These are phyloP conservation scores for Pecten maximus DNA, from an alignment of 2,888 invertebrate genomes.

Conservation along the genomic window DNA sequence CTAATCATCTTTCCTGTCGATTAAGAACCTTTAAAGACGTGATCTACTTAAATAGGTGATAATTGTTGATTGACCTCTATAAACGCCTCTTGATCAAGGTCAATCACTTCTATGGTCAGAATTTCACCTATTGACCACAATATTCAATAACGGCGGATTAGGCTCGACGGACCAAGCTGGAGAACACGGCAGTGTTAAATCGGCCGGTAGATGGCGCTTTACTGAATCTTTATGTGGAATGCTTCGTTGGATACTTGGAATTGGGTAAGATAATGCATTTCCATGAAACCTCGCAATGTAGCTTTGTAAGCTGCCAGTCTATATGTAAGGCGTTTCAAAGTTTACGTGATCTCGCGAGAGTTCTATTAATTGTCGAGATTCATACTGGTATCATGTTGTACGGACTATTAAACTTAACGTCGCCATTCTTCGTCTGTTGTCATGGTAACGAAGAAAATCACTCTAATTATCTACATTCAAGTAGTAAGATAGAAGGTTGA, in stretches of 20 bases:
- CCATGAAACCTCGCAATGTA: background rate
- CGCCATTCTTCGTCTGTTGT: background rate
- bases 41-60: background rate
- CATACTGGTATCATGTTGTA: background rate
- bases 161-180: background rate
- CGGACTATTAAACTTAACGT: background rate
- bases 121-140: background rate
- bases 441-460: background rate
- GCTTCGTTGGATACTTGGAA: background rate
- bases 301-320: background rate
- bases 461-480: background rate
- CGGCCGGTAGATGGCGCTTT: background rate
- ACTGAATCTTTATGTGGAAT: background rate
- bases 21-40: background rate
- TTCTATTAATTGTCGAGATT: background rate
- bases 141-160: background rate
- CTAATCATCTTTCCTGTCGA: background rate
- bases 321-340: background rate
- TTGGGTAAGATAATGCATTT: background rate
- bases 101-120: background rate
- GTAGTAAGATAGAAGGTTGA: background rate
- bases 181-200: background rate
- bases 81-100: background rate
- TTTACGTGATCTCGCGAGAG: background rate
- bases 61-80: background rate